phyloP scores from a whole-genome alignment of 2,888 invertebrate genomes.

The Apamea anceps region DNA sequence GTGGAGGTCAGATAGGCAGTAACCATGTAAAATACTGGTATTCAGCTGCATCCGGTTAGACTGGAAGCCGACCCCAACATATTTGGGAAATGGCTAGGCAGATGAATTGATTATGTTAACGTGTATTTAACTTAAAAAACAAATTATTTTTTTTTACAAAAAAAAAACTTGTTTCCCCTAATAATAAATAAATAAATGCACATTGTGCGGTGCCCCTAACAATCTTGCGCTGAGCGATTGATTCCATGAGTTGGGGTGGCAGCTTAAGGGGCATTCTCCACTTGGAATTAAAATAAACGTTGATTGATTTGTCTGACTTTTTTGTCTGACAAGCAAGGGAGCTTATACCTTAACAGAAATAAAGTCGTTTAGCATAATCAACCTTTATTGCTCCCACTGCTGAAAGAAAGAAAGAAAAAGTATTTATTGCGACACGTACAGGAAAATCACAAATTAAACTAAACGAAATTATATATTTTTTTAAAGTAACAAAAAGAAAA shows the following conservation, averaged over 20 bases:
- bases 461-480: too few relatives aligned
- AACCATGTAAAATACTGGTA: too few relatives aligned
- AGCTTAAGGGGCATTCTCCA: conserved; percentile 58
- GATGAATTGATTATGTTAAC: background rate
- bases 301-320: background rate
- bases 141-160: conserved; percentile 25
- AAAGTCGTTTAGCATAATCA: background rate
- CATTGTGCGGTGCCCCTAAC: conserved; percentile 54
- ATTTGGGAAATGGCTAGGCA: too few relatives aligned
- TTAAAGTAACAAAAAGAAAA: too few relatives aligned
- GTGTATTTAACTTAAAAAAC: conserved; percentile 6
- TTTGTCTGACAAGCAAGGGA: background rate
- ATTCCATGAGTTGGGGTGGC: conserved; percentile 60
- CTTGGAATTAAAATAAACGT: background rate
- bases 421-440: too few relatives aligned
- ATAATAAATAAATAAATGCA: conserved; percentile 70
- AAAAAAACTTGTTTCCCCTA: conserved; percentile 40
- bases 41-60: too few relatives aligned
- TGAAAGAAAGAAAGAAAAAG: too few relatives aligned
- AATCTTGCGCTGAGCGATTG: conserved; percentile 69
- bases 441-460: too few relatives aligned
- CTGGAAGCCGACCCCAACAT: too few relatives aligned
- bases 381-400: too few relatives aligned
- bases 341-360: background rate
- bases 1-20: too few relatives aligned